A percentile compares a stretch with the other conserved stretches of the same genome.
phyloP scores from a whole-genome alignment of 2,797 vertebrate species.

The Cercopithecus hamlyni region DNA sequence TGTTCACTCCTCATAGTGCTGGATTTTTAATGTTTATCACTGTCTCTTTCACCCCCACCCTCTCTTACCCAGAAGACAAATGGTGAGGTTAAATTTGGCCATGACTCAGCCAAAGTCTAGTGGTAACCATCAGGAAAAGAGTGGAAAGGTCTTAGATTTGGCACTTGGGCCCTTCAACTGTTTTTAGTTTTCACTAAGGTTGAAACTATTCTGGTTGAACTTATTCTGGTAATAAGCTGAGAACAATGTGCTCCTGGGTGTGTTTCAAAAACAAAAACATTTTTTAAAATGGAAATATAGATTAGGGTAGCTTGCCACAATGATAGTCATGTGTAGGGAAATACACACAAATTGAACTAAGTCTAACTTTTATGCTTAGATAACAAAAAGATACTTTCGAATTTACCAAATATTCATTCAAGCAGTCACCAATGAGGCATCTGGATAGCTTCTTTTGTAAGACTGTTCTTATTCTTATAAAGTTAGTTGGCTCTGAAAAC shows the following conservation, averaged over 20 bases:
- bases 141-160: background rate
- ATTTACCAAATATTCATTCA: background rate
- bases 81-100: conserved; percentile 60
- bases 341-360: background rate
- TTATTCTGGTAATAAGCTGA: conserved; percentile 2
- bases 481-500: background rate
- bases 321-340: background rate
- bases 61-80: conserved; percentile 45
- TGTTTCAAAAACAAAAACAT: conserved; percentile 16
- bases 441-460: background rate
- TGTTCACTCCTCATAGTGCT: background rate
- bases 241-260: background rate
- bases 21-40: background rate
- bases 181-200: background rate
- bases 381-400: background rate
- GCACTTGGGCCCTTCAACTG: background rate
- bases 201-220: background rate
- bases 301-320: background rate
- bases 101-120: conserved; percentile 21
- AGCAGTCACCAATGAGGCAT: background rate
- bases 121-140: background rate
- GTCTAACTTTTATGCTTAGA: background rate
- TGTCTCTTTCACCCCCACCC: background rate
- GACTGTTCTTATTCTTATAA: background rate
- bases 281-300: background rate